Evolutionary conservation across 2,113 vertebrate genomes (phyloP), one percentile per base, ranked within the genome.

Genomic region (Struthidea cinerea): DNA sequence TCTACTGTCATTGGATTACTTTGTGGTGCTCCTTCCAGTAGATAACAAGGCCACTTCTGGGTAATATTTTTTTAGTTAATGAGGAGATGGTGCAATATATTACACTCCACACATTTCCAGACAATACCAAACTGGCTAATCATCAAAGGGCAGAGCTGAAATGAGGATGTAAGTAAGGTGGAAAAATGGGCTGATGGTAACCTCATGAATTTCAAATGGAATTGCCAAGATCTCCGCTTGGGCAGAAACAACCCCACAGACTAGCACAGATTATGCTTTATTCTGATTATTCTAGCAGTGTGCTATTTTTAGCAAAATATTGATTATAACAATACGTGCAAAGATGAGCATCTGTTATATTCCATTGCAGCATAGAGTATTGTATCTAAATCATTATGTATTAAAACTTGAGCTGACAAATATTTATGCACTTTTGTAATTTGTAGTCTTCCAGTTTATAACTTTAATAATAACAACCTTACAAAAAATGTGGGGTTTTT

Each of bases 121-220:
- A 32, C 13, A 35, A 13, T 32, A 67, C 26, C 15, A 61, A 56
- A 74, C 67, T 65, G n/a, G 6, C 9, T 81, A 53, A 77, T 41
- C 13, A 49, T 46, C 1, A 2, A 37, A 78, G 24, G 11, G 12
- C 16, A 60, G n/a, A 63, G 41, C 14, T 84, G 35, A 71, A 32
- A 73, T 6, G 17, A 94, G 19, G 39, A 46, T 49, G 15, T 49
- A 41, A 60, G 37, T 52, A 53, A 65, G 32, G 8, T n/a, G 8
- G 20, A 10, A 49, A 87, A 60, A 68, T 24, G 11, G 16, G 3
- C 24, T 53, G 15, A 56, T 0, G 0, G 20, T 32, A 65, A 53
- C 5, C 19, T 89, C 11, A 61, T 19, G 15, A 65, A 70, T 84
- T 78, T 84, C 22, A 42, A 84, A 81, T n/a, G 5, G 4, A 91